Base-by-base conservation (phyloP, 2,797 vertebrate species). In the Rhinichthys osculus region DNA sequence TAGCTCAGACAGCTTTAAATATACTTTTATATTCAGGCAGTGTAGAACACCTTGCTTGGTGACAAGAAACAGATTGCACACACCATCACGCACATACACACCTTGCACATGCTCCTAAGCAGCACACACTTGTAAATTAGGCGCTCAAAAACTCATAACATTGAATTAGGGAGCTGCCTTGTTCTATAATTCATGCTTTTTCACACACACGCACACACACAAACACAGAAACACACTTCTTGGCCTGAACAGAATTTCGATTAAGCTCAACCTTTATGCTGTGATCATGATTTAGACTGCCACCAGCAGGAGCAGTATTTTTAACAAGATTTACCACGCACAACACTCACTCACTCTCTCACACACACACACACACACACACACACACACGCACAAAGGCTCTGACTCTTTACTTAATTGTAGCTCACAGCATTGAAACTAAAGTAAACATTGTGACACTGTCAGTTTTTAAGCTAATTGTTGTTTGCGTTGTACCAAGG, bases 141-240 rank as follows among this genome's bases (percentile, higher is more conserved):
- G 66, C 87, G 30, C 38, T 85, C 78, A 67, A 73, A 84, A 86
- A 88, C 85, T 88, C 84, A 90, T 87, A 87, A 87, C 74, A 87
- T 78, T 86, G 87, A 86, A 90, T 89, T 81, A 89, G 72, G 77
- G 79, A 85, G 27, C 54, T 77, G 69, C 78, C 78, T 80, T 76
- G 83, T 84, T 83, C 86, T 78, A 89, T 85, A 89, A 90, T 88
- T 92, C 78, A 89, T 82, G 40, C 38, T 57, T 89, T 79, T 88
- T 44, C 16, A 70, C 69, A 59, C 69, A 59, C 67, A 79, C 54
- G n/a, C 82, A 79, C 54, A 27, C 77, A 85, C 77, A 52, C 42
- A 80, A 27, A 80, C 40, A 40, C 66, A 77, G 5, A 82, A 27
- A 59, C 72, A 78, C 66, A 78, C 73, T 70, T 64, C n/a, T 35